Evolutionary conservation across 2,113 vertebrate species (phyloP).

Genomic region (Pitta sordida): DNA sequence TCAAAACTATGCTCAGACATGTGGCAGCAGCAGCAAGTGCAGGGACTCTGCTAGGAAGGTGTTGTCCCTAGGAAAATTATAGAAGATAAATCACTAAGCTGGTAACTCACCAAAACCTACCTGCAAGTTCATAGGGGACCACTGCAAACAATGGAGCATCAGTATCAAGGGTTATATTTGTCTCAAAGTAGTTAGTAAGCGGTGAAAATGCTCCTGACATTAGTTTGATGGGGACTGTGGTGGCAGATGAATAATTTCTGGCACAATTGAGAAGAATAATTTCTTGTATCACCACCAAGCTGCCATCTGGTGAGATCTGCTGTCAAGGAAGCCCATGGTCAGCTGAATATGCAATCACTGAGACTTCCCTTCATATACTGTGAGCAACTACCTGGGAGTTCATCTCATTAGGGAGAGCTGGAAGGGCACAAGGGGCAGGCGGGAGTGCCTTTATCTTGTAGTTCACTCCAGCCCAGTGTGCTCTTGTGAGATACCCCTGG

Average conservation of each 20-base stretch:
- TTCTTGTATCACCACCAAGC: not conserved
- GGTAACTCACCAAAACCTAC: not conserved
- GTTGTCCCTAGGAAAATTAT: not conserved
- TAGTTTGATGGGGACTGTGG: not conserved
- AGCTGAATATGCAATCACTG: not conserved
- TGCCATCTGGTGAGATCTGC: not conserved
- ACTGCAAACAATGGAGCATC: not conserved
- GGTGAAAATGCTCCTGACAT: not conserved
- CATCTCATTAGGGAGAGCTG: not conserved
- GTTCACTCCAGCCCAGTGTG: not conserved
- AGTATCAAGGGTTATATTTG: not conserved
- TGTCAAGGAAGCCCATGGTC: not conserved
- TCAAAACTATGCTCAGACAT: not conserved
- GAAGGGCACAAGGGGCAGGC: fast-evolving
- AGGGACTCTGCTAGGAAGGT: not conserved
- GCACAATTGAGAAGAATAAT: not conserved
- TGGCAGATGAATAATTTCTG: not conserved
- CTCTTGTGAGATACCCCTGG: not conserved
- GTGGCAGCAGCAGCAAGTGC: not conserved
- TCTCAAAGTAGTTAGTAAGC: not conserved
- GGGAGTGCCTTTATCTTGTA: not conserved
- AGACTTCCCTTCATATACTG: fast-evolving
- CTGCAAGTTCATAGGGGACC: not conserved
- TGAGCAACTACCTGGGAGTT: fast-evolving
- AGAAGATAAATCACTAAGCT: not conserved